Conservation (phyloP, 53 echinoderm and acorn worm genomes). For the Astropecten irregularis region DNA sequence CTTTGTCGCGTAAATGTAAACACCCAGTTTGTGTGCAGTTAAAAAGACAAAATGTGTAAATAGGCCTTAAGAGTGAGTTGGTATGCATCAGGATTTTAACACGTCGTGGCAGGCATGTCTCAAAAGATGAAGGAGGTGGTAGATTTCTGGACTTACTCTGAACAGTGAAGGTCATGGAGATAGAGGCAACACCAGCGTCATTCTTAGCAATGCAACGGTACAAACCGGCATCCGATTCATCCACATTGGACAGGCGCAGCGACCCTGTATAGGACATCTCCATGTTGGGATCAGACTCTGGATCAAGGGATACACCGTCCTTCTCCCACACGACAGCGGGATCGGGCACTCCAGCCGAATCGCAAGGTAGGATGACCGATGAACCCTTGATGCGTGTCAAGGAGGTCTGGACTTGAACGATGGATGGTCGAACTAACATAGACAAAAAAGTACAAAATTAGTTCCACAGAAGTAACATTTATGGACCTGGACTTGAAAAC, state of each 20-base stretch:
- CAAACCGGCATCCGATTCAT: conserved; percentile 55
- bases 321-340: conserved; percentile 89
- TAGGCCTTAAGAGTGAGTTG: too few species aligned
- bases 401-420: conserved; percentile 67
- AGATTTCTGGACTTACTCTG: conserved; percentile 85
- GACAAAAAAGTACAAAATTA: neutral
- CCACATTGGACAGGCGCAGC: conserved; percentile 62
- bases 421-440: conserved; percentile 77
- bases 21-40: too few species aligned
- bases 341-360: conserved; percentile 79
- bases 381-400: conserved; percentile 61
- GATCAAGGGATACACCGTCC: conserved; percentile 70
- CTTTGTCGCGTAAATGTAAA: too few species aligned
- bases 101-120: too few species aligned
- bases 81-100: too few species aligned
- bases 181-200: conserved; percentile 73
- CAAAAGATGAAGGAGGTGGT: too few species aligned
- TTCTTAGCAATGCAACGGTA: conserved; percentile 83
- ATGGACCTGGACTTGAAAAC: too few species aligned
- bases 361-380: conserved; percentile 83
- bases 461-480: too few species aligned
- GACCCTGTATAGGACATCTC: conserved; percentile 74
- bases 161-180: conserved; percentile 59
- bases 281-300: conserved; percentile 47
- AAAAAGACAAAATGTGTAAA: too few species aligned